A percentile compares a stretch with the other conserved stretches of the same genome.
phyloP scores from a whole-genome alignment of 2,113 vertebrate genomes.

The Pithys albifrons region DNA sequence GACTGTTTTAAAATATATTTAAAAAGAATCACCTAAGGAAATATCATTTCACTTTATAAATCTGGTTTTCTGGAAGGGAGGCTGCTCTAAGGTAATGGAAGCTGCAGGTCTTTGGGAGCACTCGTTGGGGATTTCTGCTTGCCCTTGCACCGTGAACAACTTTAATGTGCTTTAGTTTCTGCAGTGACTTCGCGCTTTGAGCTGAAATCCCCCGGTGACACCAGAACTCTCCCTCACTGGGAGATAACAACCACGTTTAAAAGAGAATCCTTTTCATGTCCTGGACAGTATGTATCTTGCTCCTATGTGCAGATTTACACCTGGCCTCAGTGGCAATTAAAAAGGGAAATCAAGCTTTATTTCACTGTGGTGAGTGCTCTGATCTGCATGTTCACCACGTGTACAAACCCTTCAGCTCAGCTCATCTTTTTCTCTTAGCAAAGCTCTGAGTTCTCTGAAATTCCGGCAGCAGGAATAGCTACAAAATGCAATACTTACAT shows the following conservation, averaged over 20 bases:
- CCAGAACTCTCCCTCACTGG: background rate
- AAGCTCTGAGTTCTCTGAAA: background rate
- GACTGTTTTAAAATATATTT: background rate
- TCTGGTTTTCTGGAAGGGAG: background rate
- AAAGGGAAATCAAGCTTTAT: background rate
- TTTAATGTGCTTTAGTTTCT: background rate
- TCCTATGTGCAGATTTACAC: background rate
- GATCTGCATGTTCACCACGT: background rate
- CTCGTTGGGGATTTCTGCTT: background rate
- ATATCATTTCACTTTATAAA: slow-evolving; percentile 14
- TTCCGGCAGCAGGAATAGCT: background rate
- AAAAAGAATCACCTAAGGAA: slow-evolving; percentile 10
- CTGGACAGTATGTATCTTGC: background rate
- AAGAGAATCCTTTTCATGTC: background rate
- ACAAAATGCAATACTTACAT: background rate
- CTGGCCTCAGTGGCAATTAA: background rate
- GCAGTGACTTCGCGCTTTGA: background rate
- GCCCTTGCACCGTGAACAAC: background rate
- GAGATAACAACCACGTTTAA: background rate
- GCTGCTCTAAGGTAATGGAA: background rate
- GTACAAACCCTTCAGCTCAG: too few species aligned
- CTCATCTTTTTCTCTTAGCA: background rate
- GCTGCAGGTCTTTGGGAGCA: background rate
- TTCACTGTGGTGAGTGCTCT: background rate
- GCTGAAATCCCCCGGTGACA: background rate